Conservation (phyloP, 2,888 invertebrate species). For the Myathropa florea region DNA sequence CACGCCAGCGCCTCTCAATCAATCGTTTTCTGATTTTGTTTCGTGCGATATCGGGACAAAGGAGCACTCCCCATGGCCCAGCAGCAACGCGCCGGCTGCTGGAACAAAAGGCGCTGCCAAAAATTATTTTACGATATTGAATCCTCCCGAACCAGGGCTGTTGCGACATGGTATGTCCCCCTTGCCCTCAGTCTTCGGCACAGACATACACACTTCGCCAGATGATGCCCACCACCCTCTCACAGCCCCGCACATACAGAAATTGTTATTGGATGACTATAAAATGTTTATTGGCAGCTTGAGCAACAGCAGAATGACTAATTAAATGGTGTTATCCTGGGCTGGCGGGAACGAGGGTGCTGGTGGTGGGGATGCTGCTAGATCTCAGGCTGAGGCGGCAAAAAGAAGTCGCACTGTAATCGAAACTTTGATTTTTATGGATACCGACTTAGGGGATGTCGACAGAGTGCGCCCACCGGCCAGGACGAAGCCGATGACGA, state of each 20-base stretch:
- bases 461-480: background rate
- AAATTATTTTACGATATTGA: slow-evolving; percentile 69
- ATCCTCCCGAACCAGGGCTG: slow-evolving; percentile 10
- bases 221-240: slow-evolving; percentile 26
- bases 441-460: slow-evolving; percentile 1
- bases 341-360: background rate
- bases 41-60: slow-evolving; percentile 5
- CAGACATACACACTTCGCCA: slow-evolving; percentile 11
- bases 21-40: slow-evolving; percentile 67
- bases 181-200: background rate
- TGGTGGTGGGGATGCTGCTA: background rate
- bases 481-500: slow-evolving; percentile 17
- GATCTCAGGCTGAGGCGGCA: background rate
- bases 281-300: slow-evolving; percentile 70
- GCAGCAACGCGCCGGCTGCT: slow-evolving; percentile 14
- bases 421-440: slow-evolving; percentile 67
- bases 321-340: slow-evolving; percentile 69
- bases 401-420: slow-evolving; percentile 45
- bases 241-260: slow-evolving; percentile 39
- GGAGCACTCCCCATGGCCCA: background rate
- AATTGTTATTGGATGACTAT: slow-evolving; percentile 71
- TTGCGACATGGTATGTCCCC: background rate
- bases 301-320: slow-evolving; percentile 71
- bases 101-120: slow-evolving; percentile 61
- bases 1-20: slow-evolving; percentile 49